Evolutionary conservation across 2,797 vertebrate genomes (phyloP).

Genomic region (Philypnodon macrostomus): DNA sequence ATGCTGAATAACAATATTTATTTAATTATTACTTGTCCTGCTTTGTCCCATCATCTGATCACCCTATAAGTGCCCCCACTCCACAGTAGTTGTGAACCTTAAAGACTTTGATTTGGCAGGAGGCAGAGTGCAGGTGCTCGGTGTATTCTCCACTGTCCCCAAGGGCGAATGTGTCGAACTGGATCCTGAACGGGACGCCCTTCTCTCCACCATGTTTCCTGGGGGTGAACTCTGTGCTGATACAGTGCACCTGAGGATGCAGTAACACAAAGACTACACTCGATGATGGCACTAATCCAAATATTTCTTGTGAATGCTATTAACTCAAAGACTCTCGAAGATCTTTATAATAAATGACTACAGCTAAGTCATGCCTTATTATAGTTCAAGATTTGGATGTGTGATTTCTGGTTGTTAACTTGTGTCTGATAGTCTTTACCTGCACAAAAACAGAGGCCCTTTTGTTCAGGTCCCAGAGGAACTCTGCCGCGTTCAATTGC

Average conservation of each 20-base stretch:
- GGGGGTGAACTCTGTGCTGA: constrained; percentile 97
- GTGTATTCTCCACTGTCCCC: constrained; percentile 88
- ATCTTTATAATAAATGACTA: no score
- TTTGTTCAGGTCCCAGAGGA: constrained; percentile 94
- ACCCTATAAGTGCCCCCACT: no score
- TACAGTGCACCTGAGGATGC: constrained; percentile 88
- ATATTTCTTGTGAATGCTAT: no score
- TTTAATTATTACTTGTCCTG: no score
- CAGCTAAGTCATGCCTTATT: no score
- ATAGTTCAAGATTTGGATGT: no score
- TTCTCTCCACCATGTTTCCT: constrained; percentile 96
- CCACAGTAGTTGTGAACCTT: constrained; percentile 75
- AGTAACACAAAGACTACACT: no score
- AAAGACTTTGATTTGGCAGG: constrained; percentile 99
- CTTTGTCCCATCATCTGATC: no score
- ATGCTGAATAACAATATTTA: no score
- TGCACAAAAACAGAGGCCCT: constrained; percentile 95
- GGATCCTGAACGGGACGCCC: constrained; percentile 92
- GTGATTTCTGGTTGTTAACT: no score
- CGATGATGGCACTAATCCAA: no score
- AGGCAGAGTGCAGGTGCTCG: constrained; percentile 96
- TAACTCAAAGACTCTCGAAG: no score
- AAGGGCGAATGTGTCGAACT: constrained; percentile 91
- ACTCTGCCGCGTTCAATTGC: constrained; percentile 94
- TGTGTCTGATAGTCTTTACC: constrained; percentile 70